phyloP scores from a whole-genome alignment of 2,113 vertebrate genomes.

The Ailurus styani region DNA sequence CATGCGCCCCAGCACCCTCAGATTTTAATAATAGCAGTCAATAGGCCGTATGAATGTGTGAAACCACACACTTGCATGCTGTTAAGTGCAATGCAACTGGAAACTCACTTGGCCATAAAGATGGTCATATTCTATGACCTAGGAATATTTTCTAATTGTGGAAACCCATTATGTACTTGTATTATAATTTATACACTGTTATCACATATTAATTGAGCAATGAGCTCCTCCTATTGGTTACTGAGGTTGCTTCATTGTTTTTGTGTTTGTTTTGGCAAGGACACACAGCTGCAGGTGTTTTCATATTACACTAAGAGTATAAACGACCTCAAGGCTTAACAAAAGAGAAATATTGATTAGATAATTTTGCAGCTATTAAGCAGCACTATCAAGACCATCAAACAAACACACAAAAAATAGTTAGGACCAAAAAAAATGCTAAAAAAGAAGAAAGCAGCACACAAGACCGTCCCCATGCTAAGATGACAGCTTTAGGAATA shows the following conservation, averaged over 20 bases:
- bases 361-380: neutral
- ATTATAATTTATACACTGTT: neutral
- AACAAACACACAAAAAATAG: neutral
- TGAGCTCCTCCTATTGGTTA: neutral
- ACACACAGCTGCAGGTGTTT: neutral
- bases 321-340: neutral
- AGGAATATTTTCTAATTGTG: neutral
- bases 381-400: neutral
- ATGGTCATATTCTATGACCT: neutral
- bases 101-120: neutral
- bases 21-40: neutral
- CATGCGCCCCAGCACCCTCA: neutral
- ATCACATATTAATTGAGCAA: neutral
- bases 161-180: neutral
- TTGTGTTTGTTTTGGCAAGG: neutral
- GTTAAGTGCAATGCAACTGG: neutral
- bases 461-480: neutral
- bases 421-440: neutral
- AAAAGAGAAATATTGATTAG: neutral
- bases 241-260: neutral
- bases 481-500: neutral
- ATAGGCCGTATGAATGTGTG: neutral
- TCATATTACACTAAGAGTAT: neutral
- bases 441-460: neutral
- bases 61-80: neutral